Evolutionary conservation across 2,888 invertebrate genomes (phyloP).

Genomic region (Danaus chrysippus): DNA sequence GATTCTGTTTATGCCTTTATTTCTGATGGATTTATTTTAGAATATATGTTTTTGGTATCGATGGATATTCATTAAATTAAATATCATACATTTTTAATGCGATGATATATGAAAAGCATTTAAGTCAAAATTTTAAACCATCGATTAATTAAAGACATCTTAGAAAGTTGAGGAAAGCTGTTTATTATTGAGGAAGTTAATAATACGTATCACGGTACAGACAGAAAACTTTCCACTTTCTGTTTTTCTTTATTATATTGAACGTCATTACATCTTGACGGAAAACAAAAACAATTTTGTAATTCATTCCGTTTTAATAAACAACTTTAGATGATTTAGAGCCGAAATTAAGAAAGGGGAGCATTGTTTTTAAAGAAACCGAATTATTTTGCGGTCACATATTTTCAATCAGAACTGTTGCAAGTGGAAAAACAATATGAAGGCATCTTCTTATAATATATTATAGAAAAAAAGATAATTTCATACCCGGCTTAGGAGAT

Average conservation of each 20-base stretch:
- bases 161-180: too few relatives aligned
- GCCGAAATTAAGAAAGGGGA: conserved; percentile 20
- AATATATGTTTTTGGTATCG: background rate
- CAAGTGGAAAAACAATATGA: too few relatives aligned
- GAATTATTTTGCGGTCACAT: conserved; percentile 1
- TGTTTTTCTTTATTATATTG: background rate
- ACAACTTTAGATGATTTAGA: conserved; percentile 16
- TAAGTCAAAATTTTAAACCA: background rate
- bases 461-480: too few relatives aligned
- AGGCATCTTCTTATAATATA: too few relatives aligned
- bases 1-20: background rate
- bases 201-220: background rate
- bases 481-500: too few relatives aligned
- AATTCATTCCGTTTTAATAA: conserved; percentile 21
- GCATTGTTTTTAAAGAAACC: conserved; percentile 15
- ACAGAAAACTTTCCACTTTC: conserved; percentile 6
- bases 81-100: too few relatives aligned
- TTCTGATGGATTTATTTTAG: background rate
- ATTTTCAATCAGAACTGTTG: too few relatives aligned
- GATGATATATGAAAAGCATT: background rate
- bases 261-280: conserved; percentile 16
- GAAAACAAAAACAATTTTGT: conserved; percentile 20
- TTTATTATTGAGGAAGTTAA: background rate
- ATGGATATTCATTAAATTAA: too few relatives aligned
- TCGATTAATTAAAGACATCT: background rate